Evolutionary conservation across 2,888 invertebrate genomes (phyloP).

Genomic region (Quadriops clusia): DNA sequence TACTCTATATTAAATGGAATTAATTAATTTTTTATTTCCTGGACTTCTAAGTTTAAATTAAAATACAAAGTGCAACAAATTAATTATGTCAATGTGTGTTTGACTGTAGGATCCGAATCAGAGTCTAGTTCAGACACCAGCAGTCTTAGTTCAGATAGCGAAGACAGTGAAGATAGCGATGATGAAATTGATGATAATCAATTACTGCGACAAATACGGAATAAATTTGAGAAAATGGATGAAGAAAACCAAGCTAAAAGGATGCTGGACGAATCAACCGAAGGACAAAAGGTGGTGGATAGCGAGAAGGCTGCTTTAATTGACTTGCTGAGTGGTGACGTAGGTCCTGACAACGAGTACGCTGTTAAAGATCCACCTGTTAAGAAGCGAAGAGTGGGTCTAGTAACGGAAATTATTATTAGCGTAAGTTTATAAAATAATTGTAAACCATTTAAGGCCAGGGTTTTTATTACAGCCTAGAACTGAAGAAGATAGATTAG

Average conservation of each 20-base stretch:
- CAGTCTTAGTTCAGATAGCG: constrained; percentile 37
- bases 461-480: constrained; percentile 48
- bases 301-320: constrained; percentile 23
- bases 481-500: constrained; percentile 63
- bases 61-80: too few relatives aligned
- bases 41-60: too few relatives aligned
- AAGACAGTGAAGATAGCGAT: constrained; percentile 40
- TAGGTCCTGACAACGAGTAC: constrained; percentile 23
- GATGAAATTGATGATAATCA: constrained; percentile 33
- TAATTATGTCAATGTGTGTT: too few relatives aligned
- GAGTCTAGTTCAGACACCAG: constrained; percentile 34
- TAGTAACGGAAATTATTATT: constrained; percentile 52
- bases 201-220: constrained; percentile 31
- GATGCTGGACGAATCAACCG: constrained; percentile 12
- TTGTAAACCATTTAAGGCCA: background rate
- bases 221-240: constrained; percentile 31
- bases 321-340: constrained; percentile 28
- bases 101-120: constrained; percentile 29
- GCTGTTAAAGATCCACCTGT: constrained; percentile 18
- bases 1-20: too few relatives aligned
- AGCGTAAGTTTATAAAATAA: constrained; percentile 42
- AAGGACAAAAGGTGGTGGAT: constrained; percentile 15
- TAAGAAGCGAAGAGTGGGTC: constrained; percentile 41
- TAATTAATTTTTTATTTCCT: too few relatives aligned
- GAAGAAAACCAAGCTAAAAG: constrained; percentile 30